phyloP scores from a whole-genome alignment of 2,113 vertebrate species.

The Etheostoma cragini region DNA sequence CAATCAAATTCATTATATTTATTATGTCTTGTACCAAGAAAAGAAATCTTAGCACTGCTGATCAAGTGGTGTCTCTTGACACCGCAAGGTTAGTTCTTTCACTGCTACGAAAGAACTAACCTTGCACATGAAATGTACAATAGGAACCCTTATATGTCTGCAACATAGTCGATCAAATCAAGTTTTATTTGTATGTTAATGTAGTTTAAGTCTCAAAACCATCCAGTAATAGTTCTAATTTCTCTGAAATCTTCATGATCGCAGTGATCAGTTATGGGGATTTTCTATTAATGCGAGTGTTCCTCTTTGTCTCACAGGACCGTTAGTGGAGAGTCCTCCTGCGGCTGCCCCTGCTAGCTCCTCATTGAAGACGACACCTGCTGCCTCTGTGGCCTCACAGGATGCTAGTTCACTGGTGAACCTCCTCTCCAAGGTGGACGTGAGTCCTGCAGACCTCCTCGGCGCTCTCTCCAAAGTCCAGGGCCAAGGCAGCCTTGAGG shows the following conservation, averaged over 20 bases:
- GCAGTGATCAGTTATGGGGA: neutral
- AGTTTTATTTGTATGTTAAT: too few relatives aligned
- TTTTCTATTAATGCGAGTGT: neutral
- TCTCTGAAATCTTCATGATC: neutral
- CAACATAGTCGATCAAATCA: too few relatives aligned
- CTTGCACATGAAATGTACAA: neutral
- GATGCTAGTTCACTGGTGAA: slow-evolving; percentile 87
- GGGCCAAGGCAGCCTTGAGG: slow-evolving; percentile 86
- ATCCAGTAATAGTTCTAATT: neutral
- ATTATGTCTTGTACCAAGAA: neutral
- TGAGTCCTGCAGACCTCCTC: slow-evolving; percentile 91
- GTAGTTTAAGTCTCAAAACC: neutral
- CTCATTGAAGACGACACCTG: slow-evolving; percentile 78
- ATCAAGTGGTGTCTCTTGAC: neutral
- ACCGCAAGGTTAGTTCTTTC: too few relatives aligned
- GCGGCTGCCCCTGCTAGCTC: slow-evolving; percentile 56
- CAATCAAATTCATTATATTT: neutral
- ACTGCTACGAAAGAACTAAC: neutral
- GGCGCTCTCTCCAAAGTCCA: slow-evolving; percentile 94
- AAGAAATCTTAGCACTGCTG: neutral
- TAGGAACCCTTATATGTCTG: neutral
- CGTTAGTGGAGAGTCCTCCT: slow-evolving; percentile 69
- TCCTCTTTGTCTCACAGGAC: slow-evolving; percentile 34
- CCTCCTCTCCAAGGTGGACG: slow-evolving; percentile 93
- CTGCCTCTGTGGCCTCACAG: slow-evolving; percentile 69